Evolutionary conservation across 1,140 invertebrate species (phyloP).

Genomic region (Atta texana): DNA sequence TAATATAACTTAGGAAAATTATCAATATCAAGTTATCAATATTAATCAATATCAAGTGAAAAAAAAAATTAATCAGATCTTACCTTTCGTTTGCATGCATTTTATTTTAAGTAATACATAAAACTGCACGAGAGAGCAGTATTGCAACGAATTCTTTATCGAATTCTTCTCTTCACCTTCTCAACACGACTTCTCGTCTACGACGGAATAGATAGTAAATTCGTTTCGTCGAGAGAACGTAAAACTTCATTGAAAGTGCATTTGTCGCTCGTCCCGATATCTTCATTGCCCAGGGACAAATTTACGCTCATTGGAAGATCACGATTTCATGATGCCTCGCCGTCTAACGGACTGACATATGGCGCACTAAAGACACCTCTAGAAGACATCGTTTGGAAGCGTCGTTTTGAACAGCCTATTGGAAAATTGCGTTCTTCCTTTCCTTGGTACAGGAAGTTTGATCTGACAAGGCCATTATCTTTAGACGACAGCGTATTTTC

Average conservation of each 20-base stretch:
- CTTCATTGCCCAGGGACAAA: conserved; percentile 48
- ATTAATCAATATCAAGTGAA: neutral
- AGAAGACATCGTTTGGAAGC: conserved; percentile 10
- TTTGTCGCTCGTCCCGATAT: conserved; percentile 43
- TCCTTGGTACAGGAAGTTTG: neutral
- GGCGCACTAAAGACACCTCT: conserved; percentile 61
- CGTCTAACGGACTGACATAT: conserved; percentile 67
- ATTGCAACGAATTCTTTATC: neutral
- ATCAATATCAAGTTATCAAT: neutral
- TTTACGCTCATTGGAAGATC: conserved; percentile 74
- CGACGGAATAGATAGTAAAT: conserved; percentile 39
- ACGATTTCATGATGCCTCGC: conserved; percentile 73
- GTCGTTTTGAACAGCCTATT: conserved; percentile 64
- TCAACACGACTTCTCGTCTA: neutral
- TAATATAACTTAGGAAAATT: neutral
- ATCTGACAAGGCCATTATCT: conserved; percentile 55
- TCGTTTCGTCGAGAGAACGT: conserved; percentile 54
- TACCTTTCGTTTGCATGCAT: neutral
- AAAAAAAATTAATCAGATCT: conserved; percentile 10
- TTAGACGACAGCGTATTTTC: conserved; percentile 64
- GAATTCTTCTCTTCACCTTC: neutral
- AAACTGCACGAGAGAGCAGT: neutral
- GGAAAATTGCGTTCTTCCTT: conserved; percentile 60
- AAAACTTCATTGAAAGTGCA: conserved; percentile 59
- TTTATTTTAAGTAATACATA: conserved; percentile 13